phyloP scores from a whole-genome alignment of 2,113 vertebrate species.

The Uria aalge region DNA sequence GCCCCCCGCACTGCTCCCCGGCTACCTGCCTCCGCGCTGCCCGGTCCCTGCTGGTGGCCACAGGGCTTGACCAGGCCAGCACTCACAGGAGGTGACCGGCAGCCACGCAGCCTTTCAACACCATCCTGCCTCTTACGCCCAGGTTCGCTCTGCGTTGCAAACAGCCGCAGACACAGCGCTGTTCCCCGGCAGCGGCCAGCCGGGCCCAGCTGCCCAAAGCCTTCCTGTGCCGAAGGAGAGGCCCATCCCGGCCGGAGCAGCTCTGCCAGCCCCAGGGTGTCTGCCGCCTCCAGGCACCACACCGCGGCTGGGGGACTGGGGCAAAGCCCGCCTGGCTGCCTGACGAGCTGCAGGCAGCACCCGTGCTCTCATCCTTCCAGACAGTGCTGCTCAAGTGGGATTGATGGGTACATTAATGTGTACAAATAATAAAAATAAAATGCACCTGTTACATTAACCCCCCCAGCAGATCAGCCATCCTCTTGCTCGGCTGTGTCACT shows the following conservation, averaged over 20 bases:
- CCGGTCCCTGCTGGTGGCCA: fast-evolving
- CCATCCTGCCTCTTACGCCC: fast-evolving
- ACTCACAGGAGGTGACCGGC: fast-evolving
- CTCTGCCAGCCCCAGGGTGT: neutral
- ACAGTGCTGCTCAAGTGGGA: neutral
- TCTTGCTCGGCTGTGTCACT: neutral
- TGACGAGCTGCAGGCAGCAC: neutral
- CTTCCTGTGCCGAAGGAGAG: neutral
- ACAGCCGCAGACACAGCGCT: fast-evolving
- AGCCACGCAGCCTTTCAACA: fast-evolving
- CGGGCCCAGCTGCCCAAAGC: neutral
- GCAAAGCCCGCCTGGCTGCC: fast-evolving
- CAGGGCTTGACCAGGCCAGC: neutral
- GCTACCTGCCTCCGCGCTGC: fast-evolving
- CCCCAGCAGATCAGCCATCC: neutral
- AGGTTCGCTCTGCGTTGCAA: neutral
- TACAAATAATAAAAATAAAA: neutral
- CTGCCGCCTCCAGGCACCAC: neutral
- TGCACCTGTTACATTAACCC: neutral
- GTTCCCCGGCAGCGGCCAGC: neutral
- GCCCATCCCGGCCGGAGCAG: neutral
- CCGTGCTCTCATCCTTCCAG: fast-evolving
- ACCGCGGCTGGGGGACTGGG: fast-evolving
- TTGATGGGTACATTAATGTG: fast-evolving
- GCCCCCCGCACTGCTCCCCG: fast-evolving